Evolutionary conservation across 2,113 vertebrate species (phyloP), one percentile per base, ranked within the genome.

Genomic region (Anarhynchus alexandrinus): DNA sequence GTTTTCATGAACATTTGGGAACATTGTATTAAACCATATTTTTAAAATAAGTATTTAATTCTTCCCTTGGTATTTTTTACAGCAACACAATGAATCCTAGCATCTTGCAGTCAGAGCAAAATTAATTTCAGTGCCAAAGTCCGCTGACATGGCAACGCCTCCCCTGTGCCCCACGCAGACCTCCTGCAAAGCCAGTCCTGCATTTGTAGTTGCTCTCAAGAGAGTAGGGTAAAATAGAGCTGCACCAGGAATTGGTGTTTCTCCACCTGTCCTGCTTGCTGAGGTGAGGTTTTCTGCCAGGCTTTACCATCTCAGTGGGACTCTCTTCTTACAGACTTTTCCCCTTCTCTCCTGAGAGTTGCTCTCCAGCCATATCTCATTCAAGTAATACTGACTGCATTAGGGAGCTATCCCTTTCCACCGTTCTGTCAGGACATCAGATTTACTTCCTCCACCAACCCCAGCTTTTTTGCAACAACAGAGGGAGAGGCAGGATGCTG

Each of bases 141-240:
- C 43, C 3, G 2, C 36, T 74, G 61, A 72, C 21, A 34, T 15
- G 20, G 13, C 40, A 83, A 64, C 1, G 1, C 21, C 45, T 61
- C 12, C 27, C n/a, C 27, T 55, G 5, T 73, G 38, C 11, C 12
- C 10, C 47, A 23, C 0, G 0, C 29, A 90, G 43, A 16, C 26
- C 49, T 69, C 80, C 55, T 92, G 16, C 38, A 58, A 70, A 81
- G 32, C 32, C 11, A 40, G 12, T 59, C 78, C 25, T 77, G 62
- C 32, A 10, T 80, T 78, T 90, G 26, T 21, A 62, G 29, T 54
- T 42, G 19, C 54, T 96, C 32, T 92, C 32, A 88, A 77, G 20
- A 51, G 27, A 20, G 27, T 3, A 5, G 20, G 13, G 32, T 90
- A 20, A 80, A 93, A 81, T 5, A 76, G 17, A 66, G 14, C 79